Evolutionary conservation across 2,888 invertebrate species (phyloP).

Genomic region (Glaucopsyche alexis): DNA sequence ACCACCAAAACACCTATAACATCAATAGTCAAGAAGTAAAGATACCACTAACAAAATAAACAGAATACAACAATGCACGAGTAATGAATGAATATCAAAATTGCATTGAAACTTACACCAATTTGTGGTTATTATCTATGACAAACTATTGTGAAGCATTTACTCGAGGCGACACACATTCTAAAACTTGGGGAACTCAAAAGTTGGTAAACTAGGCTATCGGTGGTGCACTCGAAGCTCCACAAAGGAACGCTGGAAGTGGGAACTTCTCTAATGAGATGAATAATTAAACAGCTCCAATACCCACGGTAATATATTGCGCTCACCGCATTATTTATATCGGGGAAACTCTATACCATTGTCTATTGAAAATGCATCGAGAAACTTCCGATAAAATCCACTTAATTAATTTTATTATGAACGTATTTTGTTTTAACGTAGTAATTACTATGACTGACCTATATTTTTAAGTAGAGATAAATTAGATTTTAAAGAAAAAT

Average conservation of each 20-base stretch:
- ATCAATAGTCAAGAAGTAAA: background rate
- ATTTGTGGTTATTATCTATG: slow-evolving; percentile 36
- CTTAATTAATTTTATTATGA: slow-evolving; percentile 7
- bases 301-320: slow-evolving; percentile 43
- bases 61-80: background rate
- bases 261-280: slow-evolving; percentile 74
- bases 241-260: slow-evolving; percentile 59
- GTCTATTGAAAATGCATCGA: slow-evolving; percentile 25
- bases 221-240: slow-evolving; percentile 57
- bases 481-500: background rate
- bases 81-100: background rate
- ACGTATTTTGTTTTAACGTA: background rate
- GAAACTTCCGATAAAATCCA: slow-evolving; percentile 11
- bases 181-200: slow-evolving; percentile 53
- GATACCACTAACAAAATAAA: background rate
- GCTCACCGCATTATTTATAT: slow-evolving; percentile 19
- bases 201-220: slow-evolving; percentile 68
- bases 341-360: slow-evolving; percentile 13
- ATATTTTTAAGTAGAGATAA: background rate
- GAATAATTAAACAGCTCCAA: slow-evolving; percentile 68
- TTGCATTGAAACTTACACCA: slow-evolving; percentile 33
- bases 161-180: slow-evolving; percentile 53
- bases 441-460: slow-evolving; percentile 1
- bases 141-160: slow-evolving; percentile 40
- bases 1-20: background rate